These are phyloP conservation scores for Rhopalosiphum nymphaeae DNA, from an alignment of 2,888 invertebrate species.

Conservation along the genomic window DNA sequence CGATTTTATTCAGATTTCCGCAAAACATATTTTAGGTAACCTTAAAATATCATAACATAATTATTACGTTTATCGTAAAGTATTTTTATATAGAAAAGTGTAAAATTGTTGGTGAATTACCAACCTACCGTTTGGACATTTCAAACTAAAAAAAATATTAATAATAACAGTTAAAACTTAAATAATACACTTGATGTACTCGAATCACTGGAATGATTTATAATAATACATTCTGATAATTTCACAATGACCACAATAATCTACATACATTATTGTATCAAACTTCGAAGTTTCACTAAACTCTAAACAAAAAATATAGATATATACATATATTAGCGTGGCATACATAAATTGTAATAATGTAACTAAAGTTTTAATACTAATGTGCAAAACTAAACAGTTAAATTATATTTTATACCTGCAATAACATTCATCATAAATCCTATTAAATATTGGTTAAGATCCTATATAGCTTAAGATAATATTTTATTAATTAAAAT, in stretches of 20 bases:
- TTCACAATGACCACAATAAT: not conserved
- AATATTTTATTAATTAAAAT: not conserved
- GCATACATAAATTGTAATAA: not conserved
- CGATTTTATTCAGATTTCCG: not conserved
- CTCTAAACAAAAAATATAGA: not conserved
- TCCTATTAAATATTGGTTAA: not conserved
- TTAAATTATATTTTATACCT: not conserved
- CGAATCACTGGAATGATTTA: not conserved
- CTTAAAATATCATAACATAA: not conserved
- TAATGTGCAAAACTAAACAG: not conserved
- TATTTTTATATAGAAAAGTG: not conserved
- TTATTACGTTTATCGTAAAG: not conserved
- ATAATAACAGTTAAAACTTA: not conserved
- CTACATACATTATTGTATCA: not conserved
- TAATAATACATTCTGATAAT: not conserved
- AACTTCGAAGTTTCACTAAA: not conserved
- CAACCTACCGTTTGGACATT: not conserved
- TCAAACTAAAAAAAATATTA: no score
- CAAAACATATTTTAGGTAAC: not conserved
- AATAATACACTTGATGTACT: not conserved
- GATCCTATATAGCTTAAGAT: not conserved
- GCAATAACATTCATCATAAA: not conserved
- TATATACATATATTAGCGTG: not conserved
- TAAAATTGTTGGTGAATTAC: not conserved
- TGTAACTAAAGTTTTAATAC: slow-evolving; percentile 6